Percentiles rank a stretch among this genome's conserved stretches.
These are phyloP conservation scores for Scopus umbretta DNA, from an alignment of 2,113 vertebrate species.

Conservation along the genomic window DNA sequence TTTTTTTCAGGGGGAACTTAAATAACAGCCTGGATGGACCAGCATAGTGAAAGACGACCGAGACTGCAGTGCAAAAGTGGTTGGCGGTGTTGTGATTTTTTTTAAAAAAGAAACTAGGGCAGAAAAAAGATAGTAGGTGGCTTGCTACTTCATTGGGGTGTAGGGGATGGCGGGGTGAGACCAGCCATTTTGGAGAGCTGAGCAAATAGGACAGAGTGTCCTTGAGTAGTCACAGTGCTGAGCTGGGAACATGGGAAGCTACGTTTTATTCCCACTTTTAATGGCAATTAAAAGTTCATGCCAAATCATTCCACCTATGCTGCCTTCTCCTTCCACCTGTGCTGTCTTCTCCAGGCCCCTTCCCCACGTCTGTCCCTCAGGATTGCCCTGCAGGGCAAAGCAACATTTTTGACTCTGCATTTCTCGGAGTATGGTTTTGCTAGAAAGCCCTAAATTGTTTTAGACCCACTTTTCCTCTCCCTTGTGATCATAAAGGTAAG, in stretches of 20 bases:
- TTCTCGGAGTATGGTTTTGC: neutral
- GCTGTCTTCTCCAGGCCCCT: neutral
- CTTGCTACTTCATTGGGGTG: neutral
- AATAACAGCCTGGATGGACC: conserved; percentile 48
- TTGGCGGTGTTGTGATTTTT: conserved; percentile 35
- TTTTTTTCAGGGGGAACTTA: conserved; percentile 35
- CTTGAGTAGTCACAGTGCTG: neutral
- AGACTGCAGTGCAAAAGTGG: conserved; percentile 22
- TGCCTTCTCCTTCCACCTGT: neutral
- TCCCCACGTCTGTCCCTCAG: neutral
- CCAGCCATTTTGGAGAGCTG: conserved; percentile 11
- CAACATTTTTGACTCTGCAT: neutral
- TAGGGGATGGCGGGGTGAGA: neutral
- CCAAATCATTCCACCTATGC: neutral
- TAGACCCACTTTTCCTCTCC: neutral
- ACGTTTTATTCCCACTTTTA: neutral
- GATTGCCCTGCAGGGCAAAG: neutral
- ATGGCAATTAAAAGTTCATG: neutral
- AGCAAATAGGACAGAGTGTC: neutral
- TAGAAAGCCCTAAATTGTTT: neutral
- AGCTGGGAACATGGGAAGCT: neutral
- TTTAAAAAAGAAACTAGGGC: conserved; percentile 6
- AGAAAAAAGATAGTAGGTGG: conserved; percentile 43
- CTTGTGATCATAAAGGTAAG: neutral
- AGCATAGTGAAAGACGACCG: conserved; percentile 8